phyloP scores from a whole-genome alignment of 2,113 vertebrate species.

The Oncorhynchus masou region DNA sequence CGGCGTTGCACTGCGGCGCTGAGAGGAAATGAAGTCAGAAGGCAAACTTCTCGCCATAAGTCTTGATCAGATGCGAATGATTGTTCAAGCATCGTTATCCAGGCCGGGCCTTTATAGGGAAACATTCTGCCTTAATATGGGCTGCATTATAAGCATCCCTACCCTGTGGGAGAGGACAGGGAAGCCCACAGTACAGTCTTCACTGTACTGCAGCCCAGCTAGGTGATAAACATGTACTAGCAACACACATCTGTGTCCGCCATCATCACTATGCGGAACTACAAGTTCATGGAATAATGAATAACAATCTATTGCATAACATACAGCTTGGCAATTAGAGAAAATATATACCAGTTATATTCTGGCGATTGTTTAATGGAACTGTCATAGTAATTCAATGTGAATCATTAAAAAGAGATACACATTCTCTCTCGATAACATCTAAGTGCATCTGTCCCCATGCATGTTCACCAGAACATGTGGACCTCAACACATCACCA shows the following conservation, averaged over 20 bases:
- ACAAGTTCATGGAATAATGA: background rate
- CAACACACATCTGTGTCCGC: constrained; percentile 56
- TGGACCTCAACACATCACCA: constrained; percentile 20
- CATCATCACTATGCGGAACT: constrained; percentile 54
- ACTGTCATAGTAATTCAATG: constrained; percentile 47
- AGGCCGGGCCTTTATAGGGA: constrained; percentile 60
- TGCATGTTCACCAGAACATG: constrained; percentile 23
- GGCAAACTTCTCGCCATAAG: constrained; percentile 66
- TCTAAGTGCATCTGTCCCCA: constrained; percentile 1
- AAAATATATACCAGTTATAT: constrained; percentile 55
- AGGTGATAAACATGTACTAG: constrained; percentile 64
- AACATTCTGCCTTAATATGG: constrained; percentile 57
- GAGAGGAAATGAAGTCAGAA: constrained; percentile 66
- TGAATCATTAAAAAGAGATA: constrained; percentile 11
- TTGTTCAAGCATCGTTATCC: constrained; percentile 68
- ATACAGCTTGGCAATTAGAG: background rate
- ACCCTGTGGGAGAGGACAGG: constrained; percentile 54
- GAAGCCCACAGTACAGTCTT: constrained; percentile 36
- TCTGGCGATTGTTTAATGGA: constrained; percentile 43
- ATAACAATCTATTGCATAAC: background rate
- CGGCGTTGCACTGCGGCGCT: constrained; percentile 32
- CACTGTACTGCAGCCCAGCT: constrained; percentile 42
- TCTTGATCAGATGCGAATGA: constrained; percentile 67
- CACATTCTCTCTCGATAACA: constrained; percentile 14
- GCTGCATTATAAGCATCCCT: constrained; percentile 67